These are phyloP conservation scores for Sarcophaga bullata DNA, from an alignment of 1,140 invertebrate species.

Conservation along the genomic window DNA sequence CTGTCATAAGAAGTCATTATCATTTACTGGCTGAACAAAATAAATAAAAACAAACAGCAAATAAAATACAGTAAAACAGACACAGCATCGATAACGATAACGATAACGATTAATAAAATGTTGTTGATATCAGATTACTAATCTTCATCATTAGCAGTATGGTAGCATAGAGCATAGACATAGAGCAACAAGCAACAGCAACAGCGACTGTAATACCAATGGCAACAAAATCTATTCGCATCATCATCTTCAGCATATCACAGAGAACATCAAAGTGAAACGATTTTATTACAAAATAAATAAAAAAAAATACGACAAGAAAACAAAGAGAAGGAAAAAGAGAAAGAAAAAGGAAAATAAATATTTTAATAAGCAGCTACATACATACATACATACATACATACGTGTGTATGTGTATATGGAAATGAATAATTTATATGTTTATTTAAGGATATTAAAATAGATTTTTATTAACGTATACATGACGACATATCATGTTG, in stretches of 20 bases:
- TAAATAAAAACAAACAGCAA: too few relatives aligned
- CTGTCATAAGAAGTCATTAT: too few relatives aligned
- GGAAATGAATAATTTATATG: constrained; percentile 23
- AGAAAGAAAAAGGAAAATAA: too few relatives aligned
- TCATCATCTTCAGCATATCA: constrained; percentile 2
- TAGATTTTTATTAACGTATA: not conserved
- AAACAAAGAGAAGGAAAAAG: not conserved
- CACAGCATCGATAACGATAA: not conserved
- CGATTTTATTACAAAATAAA: constrained; percentile 16
- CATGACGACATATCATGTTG: too few relatives aligned
- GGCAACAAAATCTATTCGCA: not conserved
- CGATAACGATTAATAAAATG: too few relatives aligned
- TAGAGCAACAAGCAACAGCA: not conserved
- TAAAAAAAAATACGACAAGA: not conserved
- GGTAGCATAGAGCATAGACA: too few relatives aligned
- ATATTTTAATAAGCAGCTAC: too few relatives aligned
- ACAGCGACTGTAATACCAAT: not conserved
- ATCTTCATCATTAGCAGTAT: not conserved
- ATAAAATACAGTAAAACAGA: not conserved
- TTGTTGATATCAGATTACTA: not conserved
- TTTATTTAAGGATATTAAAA: constrained; percentile 22
- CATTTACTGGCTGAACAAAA: too few relatives aligned
- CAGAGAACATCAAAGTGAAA: not conserved
- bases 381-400: too few relatives aligned
- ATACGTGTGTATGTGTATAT: not conserved